Base-by-base conservation (phyloP, 92 coral and sea anemone species). In the Heliopora coerulea region DNA sequence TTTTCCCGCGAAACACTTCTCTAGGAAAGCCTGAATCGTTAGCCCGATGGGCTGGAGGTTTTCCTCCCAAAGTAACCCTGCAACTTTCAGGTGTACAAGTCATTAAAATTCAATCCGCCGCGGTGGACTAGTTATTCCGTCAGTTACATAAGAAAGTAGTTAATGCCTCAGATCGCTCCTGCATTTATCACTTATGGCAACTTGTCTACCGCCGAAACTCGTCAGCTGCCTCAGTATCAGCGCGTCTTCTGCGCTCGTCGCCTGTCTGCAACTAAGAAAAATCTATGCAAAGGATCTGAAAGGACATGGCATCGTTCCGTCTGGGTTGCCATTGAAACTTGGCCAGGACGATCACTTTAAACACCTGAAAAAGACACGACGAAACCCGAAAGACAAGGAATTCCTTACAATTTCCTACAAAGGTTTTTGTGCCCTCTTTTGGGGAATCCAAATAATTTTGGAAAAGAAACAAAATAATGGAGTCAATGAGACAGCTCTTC, bases 331-430 rank as follows among this genome's bases (percentile, higher is more conserved):
- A 15, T 42, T 65, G 31, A 20, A 65, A 26, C 54, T 65, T 9
- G 72, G 72, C 40, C 52, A 65, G 25, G 54, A 54, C 25, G 56
- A n/a, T 0, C 72, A 65, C 27, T 65, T 65, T 25, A 65, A 42
- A 20, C 24, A 39, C 18, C 72, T 65, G 18, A 23, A 25, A 27
- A 40, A 65, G 2, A 50, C 72, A n/a, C 52, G 54, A 1, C 52
- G 72, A 9, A 40, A 26, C n/a, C 21, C 34, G 29, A 65, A 25
- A n/a, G 72, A 65, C 18, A 15, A 65, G 11, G 56, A 42, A 3
- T 65, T 65, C n/a, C 72, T 65, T 31, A 65, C 72, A 15, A 1
- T 65, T 10, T 40, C 72, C 72, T 65, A 65, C 72, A 65, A 23
- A 10, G 72, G 72, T 39, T 49, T 32, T 3, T 65, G 40, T 42